Conservation (phyloP, 2,888 invertebrate genomes). For the Pasiphila rectangulata region DNA sequence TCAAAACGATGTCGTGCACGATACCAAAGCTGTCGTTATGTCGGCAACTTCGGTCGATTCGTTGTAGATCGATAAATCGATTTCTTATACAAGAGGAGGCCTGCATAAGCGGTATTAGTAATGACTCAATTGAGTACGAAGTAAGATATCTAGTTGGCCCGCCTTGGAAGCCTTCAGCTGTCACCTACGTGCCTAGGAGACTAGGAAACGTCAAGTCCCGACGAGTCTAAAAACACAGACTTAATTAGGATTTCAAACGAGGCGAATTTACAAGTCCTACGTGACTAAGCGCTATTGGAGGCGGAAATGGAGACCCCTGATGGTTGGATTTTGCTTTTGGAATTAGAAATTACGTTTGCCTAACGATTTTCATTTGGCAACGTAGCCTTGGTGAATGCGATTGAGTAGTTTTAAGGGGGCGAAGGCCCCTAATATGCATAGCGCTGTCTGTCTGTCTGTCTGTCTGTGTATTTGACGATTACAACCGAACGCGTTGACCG, state of each 20-base stretch:
- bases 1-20: background rate
- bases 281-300: conserved; percentile 60
- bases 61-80: too few species aligned
- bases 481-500: too few species aligned
- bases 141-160: background rate
- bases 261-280: conserved; percentile 71
- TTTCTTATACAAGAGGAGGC: too few species aligned
- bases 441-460: too few species aligned
- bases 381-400: background rate
- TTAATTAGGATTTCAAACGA: conserved; percentile 76
- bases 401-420: too few species aligned
- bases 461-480: too few species aligned
- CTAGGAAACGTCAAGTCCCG: conserved; percentile 24
- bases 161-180: conserved; percentile 18
- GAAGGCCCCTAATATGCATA: too few species aligned
- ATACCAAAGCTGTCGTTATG: too few species aligned
- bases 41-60: too few species aligned
- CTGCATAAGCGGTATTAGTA: background rate
- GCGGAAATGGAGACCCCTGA: conserved; percentile 19
- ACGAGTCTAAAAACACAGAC: conserved; percentile 69
- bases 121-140: conserved; percentile 1
- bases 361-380: background rate
- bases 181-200: conserved; percentile 19
- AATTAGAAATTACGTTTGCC: background rate
- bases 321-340: conserved; percentile 4